Base-by-base conservation (phyloP, 2,113 vertebrate species). In the Oncorhynchus clarkii region DNA sequence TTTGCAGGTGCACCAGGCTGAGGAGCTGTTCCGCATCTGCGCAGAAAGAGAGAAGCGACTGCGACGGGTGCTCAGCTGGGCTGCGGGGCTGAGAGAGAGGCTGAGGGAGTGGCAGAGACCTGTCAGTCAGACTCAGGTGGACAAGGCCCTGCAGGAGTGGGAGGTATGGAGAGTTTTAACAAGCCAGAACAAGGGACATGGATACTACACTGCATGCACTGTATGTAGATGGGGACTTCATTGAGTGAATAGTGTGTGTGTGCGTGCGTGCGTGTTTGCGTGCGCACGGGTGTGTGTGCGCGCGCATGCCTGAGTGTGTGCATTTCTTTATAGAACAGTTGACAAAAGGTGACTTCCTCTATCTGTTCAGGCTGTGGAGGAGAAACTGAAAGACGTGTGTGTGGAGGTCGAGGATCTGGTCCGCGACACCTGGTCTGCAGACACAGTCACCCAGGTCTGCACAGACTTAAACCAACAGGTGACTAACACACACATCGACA, bases 31-130 rank as follows among this genome's bases (percentile, higher is more conserved):
- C 81, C 93, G 94, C 80, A 86, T 86, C 20, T 93, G 94, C 75
- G 81, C 83, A 18, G 92, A 94, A 82, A 93, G 93, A 82, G 96
- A 98, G 85, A 93, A 78, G 82, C 93, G 78, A 85, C 85, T 94
- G 60, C 88, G 90, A 72, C 78, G 73, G 64, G 80, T 98, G 26
- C 69, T 4, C 60, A 81, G 65, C 67, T 95, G 95, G 94, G 79
- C 95, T 60, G 88, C 92, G 74, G 89, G 82, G 24, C 93, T 96
- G 84, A 88, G 85, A 2, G 82, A 93, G 68, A 91, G 89, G 67
- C 60, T 97, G 79, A 89, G 70, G 18, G 88, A 75, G 66, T 88
- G 91, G 67, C 87, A 80, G 65, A 93, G 72, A 9, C 94, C 95
- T n/a, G 80, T 82, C 51, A 91, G 93, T 86, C 90, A 90, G 39